phyloP scores from a whole-genome alignment of 1,140 invertebrate genomes.

The Melanaphis sacchari region DNA sequence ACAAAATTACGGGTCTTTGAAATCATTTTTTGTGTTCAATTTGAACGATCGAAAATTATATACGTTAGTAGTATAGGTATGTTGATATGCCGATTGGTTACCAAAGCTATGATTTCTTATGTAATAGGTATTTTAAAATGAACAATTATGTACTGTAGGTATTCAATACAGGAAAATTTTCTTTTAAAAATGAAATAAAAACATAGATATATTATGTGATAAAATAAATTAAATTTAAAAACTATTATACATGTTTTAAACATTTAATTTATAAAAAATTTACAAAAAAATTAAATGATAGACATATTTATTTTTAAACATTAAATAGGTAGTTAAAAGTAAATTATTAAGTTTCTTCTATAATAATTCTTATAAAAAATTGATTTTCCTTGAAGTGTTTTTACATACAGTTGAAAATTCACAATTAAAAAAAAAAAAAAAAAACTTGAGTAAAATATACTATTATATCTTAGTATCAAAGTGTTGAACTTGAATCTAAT shows the following conservation, averaged over 20 bases:
- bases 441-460: neutral
- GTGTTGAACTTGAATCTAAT: no score
- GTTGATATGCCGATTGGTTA: neutral
- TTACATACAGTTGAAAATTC: no score
- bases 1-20: neutral
- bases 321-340: no score
- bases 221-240: neutral
- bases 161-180: no score
- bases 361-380: neutral
- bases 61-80: neutral
- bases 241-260: no score
- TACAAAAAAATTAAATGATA: no score
- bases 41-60: neutral
- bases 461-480: no score
- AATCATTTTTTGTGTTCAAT: conserved; percentile 26
- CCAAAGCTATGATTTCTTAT: neutral
- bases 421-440: neutral
- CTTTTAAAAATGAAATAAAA: no score
- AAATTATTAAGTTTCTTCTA: no score
- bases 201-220: neutral
- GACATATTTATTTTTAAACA: neutral
- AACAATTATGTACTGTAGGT: neutral
- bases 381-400: no score
- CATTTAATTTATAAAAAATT: no score
- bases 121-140: neutral